Base-by-base conservation (phyloP, 2,888 invertebrate genomes). In the Coelinius sp. region DNA sequence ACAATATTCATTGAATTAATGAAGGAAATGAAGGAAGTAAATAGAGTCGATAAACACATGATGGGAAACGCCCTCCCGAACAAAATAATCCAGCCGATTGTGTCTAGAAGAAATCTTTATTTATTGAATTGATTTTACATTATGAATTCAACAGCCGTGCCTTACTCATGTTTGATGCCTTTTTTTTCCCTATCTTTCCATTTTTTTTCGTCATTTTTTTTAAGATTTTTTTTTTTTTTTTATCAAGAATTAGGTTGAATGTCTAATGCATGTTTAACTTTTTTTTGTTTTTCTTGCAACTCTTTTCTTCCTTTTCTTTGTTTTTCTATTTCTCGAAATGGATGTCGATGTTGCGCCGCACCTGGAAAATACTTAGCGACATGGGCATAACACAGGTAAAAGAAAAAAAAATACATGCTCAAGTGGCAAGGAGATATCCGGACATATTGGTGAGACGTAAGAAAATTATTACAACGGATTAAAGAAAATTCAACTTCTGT, bases 341-440 rank as follows among this genome's bases (percentile, higher is more conserved):
- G 75, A 72, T 70, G 70, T 24, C 44, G 68, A 68, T 71, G 86
- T 81, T 83, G 83, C 81, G 79, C 86, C 82, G 86, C 85, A 85
- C 86, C 86, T 86, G 86, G 81, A 87, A 86, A 86, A 86, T 84
- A 86, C 85, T 86, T 84, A 84, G 82, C 83, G 82, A 84, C 81
- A 82, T 81, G 81, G 84, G 80, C 73, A 72, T 67, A 73, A 64
- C 59, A 49, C 74, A 73, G 65, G 74, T 68, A 44, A 62, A 62
- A 52, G 49, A 22, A 66, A 63, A 70, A 70, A 67, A 70, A 53
- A 56, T n/a, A 71, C 65, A 71, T 71, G 41, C 49, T 53, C 63
- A 70, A 31, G 52, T 70, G 73, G 49, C 66, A 27, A 68, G 68
- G 31, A 59, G 38, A 49, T 41, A 25, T 63, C 69, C 46, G 49